Evolutionary conservation across 2,888 invertebrate genomes (phyloP), one percentile per base, ranked within the genome.

Genomic region (Onchidella celtica): DNA sequence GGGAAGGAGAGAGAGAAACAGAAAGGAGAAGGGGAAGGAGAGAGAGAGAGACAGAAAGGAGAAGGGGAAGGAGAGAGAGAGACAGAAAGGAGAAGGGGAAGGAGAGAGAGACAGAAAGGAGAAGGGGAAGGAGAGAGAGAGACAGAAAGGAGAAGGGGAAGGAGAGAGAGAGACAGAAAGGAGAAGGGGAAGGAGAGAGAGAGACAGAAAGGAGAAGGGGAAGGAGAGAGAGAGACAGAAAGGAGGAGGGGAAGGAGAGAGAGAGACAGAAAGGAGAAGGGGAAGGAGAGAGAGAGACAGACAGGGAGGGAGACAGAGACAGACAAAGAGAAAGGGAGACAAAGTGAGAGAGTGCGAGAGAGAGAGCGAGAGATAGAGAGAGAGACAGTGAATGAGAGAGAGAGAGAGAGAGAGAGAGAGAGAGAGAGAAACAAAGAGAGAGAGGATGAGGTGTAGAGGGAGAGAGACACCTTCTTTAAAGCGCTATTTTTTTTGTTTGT

Each of bases 161-260:
- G 55, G 68, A 95, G 95, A 88, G 96, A 97, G 1, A 95, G 96
- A 17, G 95, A 96, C 0, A 97, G 97, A 97, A 95, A 96, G 86
- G 96, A 96, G 90, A 96, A 96, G 93, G 93, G 96, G 92, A 96
- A 96, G 96, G 96, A 17, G 55, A 17, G 17, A 24, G 27, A 24
- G 24, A 24, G 27, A 9, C 9, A 24, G 24, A 9, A 63, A 24
- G 17, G 63, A 63, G 63, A 24, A 24, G 24, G 17, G 17, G 17
- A 55, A 17, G 17, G 55, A 55, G 55, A 55, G 55, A 17, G 55
- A 55, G n/a, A n/a, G 55, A 17, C 17, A 24, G 63, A 24, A 24
- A 24, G 63, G 24, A 24, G 63, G 63, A 24, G 63, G 63, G 63
- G n/a, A n/a, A 32, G 17, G 66, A 66, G 66, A 66, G 66, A 66